Evolutionary conservation across 2,113 vertebrate species (phyloP), one percentile per base, ranked within the genome.

Genomic region (Cheirogaleus medius): DNA sequence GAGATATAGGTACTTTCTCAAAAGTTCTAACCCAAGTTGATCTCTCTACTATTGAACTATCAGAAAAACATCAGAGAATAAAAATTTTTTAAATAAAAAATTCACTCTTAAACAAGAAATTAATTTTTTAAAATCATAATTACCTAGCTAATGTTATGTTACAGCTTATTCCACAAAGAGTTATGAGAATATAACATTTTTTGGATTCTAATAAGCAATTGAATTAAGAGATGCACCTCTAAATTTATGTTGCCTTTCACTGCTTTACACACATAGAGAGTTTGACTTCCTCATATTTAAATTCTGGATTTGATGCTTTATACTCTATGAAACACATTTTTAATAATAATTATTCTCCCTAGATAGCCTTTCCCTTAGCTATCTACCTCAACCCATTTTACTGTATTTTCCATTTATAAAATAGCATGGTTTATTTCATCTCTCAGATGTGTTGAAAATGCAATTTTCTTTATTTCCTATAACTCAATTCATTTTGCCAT

Each of bases 391-490:
- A 69, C 20, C 23, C 9, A 52, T 77, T 71, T 83, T 39, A 42
- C 14, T 49, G 5, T 37, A 58, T 21, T 8, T 87, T 54, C 23
- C 23, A 66, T 32, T 27, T 27, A 84, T 52, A 66, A 80, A 89
- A 32, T 68, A 58, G 1, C 25, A 23, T 60, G 56, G 5, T 44
- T 80, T 74, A 80, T 54, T 86, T 91, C 9, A 10, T 93, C 21
- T 74, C 78, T 95, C 2, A 78, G 82, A 13, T 87, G 21, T 81
- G 9, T 58, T 87, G 52, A 82, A 82, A 90, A 83, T 71, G 17
- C 15, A 91, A 54, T 68, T 90, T 90, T 76, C 23, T 63, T 90
- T 89, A 87, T 73, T 91, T 92, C 91, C 37, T 60, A 5, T 56
- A 76, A 76, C 15, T 73, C 17, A 83, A 29, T 69, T 91, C 44